Percentiles rank a stretch among this genome's conserved stretches.
phyloP scores from a whole-genome alignment of 2,797 vertebrate genomes.

The Cossypha niveicapilla region DNA sequence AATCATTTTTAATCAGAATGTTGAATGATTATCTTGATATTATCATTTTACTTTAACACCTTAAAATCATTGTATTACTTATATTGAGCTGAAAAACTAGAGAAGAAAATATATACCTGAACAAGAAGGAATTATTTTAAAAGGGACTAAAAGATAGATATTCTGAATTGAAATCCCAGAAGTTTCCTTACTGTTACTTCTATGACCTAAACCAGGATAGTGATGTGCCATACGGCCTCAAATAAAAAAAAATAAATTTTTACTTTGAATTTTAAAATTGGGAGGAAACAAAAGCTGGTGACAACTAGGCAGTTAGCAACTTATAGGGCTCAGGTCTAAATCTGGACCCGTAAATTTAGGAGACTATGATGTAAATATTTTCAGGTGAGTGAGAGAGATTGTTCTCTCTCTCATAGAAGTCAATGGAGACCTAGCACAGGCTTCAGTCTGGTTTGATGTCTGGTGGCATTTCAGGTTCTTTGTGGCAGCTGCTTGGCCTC shows the following conservation, averaged over 20 bases:
- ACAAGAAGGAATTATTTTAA: neutral
- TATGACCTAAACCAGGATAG: neutral
- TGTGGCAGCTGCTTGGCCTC: neutral
- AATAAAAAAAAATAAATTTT: neutral
- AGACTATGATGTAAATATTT: neutral
- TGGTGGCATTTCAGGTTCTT: neutral
- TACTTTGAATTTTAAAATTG: neutral
- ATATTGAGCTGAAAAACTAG: neutral
- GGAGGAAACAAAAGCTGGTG: neutral
- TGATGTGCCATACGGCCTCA: neutral
- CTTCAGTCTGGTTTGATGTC: neutral
- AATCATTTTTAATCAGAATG: neutral
- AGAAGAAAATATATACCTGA: neutral
- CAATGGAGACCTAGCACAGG: fast-evolving
- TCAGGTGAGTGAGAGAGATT: neutral
- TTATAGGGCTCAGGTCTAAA: neutral
- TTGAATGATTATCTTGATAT: neutral
- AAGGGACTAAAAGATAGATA: neutral
- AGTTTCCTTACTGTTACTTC: neutral
- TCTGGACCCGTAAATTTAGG: neutral
- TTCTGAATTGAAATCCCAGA: neutral
- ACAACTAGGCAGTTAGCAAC: neutral
- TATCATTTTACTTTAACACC: neutral
- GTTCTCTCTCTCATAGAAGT: neutral
- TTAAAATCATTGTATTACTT: neutral